Percentiles rank a stretch among this genome's conserved stretches.
phyloP scores from a whole-genome alignment of 1,140 invertebrate species.

The Harpegnathos saltator region DNA sequence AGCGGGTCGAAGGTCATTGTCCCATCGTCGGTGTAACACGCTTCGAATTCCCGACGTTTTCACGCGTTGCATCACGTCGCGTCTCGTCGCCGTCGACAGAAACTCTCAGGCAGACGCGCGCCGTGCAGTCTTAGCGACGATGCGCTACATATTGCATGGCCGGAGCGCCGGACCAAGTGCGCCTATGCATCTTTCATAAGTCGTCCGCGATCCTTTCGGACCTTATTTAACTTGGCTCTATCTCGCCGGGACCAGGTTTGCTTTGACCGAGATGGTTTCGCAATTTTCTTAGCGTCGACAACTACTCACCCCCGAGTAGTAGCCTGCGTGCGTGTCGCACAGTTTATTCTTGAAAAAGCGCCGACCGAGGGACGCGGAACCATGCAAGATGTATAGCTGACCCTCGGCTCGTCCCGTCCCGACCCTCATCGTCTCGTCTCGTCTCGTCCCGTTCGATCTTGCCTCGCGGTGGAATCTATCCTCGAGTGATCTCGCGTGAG shows the following conservation, averaged over 20 bases:
- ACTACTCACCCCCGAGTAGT: not conserved
- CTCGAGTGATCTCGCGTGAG: not conserved
- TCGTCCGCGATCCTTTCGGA: conserved; percentile 24
- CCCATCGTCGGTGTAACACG: not conserved
- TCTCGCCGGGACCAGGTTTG: not conserved
- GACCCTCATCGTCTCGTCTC: not conserved
- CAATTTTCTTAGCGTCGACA: conserved; percentile 34
- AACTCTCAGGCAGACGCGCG: not conserved
- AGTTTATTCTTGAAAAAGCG: conserved; percentile 41
- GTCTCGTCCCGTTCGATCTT: not conserved
- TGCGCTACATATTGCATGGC: conserved; percentile 34
- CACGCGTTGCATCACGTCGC: no score
- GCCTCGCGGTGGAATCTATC: conserved; percentile 18
- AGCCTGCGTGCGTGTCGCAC: no score
- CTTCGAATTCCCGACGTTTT: conserved; percentile 12
- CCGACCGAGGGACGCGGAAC: not conserved
- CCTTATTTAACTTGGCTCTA: conserved; percentile 46
- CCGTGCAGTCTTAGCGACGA: conserved; percentile 29
- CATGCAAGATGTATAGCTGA: conserved; percentile 30
- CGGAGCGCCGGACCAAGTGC: not conserved
- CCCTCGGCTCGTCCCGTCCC: not conserved
- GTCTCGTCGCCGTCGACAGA: no score
- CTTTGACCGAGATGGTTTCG: not conserved
- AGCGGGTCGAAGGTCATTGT: not conserved
- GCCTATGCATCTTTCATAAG: conserved; percentile 52